Evolutionary conservation across 2,888 invertebrate species (phyloP), one percentile per base, ranked within the genome.

Genomic region (Ecliptopera silaceata): DNA sequence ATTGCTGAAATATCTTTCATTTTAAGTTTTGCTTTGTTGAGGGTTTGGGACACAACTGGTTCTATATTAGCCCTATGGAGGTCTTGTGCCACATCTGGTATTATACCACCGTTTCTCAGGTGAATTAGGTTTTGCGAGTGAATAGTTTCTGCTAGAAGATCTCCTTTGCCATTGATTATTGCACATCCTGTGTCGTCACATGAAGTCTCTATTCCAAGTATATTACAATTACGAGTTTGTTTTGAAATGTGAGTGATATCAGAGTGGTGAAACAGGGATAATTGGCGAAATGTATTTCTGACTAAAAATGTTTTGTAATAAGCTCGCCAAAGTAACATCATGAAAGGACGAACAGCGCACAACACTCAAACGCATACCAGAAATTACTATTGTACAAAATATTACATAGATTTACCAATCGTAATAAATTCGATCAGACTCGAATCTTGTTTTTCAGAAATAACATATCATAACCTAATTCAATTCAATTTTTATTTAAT

Each of bases 181-280:
- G 98, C 98, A 76, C 96, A 96, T 11, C 97, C 99, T 0, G 99
- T 99, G 77, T 99, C 99, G 91, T 99, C 99, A 80, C 98, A 99
- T 54, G 98, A 98, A 2, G 98, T 98, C 93, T 99, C 99, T 71
- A 99, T 98, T n/a, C 99, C 99, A 52, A 99, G 90, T 58, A 98
- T 85, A 50, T 63, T 56, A 45, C 13, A 34, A 29, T 11, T 46
- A 52, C 44, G 43, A 41, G 50, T 31, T 15, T 52, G 43, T 36
- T 31, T 46, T 18, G 31, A 13, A 36, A 10, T 36, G 15, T 36
- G 36, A 36, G 15, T 10, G 36, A 36, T 15, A 26, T 26, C 26
- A 26, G 26, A 26, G 8, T 15, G 13, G 8, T 6, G 36, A 15
- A 36, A 15, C 5, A 34, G 12, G 26, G 26, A 26, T 26, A 6